These are phyloP conservation scores for Endotricha flammealis DNA, from an alignment of 2,888 invertebrate species.

Conservation along the genomic window DNA sequence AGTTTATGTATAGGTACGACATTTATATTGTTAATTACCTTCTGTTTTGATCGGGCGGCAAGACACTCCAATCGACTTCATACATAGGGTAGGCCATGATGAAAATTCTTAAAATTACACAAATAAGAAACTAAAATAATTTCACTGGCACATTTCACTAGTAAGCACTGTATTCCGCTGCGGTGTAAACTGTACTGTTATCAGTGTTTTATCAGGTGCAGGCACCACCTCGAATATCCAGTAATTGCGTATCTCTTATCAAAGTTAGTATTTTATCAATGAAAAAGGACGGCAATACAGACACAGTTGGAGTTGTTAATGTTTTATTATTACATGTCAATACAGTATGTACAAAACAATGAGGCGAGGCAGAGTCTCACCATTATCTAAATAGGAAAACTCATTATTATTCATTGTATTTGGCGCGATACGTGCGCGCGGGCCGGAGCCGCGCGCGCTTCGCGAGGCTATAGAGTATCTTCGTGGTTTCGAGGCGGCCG, in stretches of 20 bases:
- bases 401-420: conserved; percentile 70
- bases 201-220: conserved; percentile 74
- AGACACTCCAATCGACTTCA: conserved; percentile 90
- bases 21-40: conserved; percentile 82
- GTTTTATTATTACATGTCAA: conserved; percentile 68
- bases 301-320: conserved; percentile 46
- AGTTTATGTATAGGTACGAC: too few relatives aligned
- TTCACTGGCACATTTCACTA: conserved; percentile 63
- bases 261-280: conserved; percentile 71
- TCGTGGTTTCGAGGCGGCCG: conserved; percentile 90
- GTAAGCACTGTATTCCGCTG: conserved; percentile 56
- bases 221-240: conserved; percentile 68
- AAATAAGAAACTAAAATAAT: conserved; percentile 38
- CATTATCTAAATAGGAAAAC: conserved; percentile 72
- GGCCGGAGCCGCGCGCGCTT: conserved; percentile 26
- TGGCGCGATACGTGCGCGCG: conserved; percentile 41
- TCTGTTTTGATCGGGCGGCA: conserved; percentile 91
- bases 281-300: conserved; percentile 74
- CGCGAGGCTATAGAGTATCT: conserved; percentile 74
- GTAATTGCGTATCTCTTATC: conserved; percentile 75
- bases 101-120: conserved; percentile 33
- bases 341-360: conserved; percentile 70
- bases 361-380: conserved; percentile 47
- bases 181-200: conserved; percentile 69
- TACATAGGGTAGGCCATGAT: conserved; percentile 79